A percentile compares a stretch with the other conserved stretches of the same genome.
These are phyloP conservation scores for Dryobota labecula DNA, from an alignment of 2,888 invertebrate genomes.

Conservation along the genomic window DNA sequence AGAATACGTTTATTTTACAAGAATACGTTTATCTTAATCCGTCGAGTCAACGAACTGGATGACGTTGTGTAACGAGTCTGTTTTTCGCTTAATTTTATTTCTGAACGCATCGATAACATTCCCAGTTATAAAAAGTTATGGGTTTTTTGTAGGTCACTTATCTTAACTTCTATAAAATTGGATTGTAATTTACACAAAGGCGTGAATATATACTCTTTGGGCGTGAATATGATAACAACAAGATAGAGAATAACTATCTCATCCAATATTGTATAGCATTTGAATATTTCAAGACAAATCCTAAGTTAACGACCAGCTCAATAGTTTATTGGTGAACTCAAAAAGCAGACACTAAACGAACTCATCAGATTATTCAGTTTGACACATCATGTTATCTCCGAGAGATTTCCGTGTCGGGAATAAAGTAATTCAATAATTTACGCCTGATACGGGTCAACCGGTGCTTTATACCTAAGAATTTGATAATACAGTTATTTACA, in stretches of 20 bases:
- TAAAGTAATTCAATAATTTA: constrained; percentile 71
- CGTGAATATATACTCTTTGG: neutral
- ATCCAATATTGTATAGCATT: neutral
- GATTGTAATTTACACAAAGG: neutral
- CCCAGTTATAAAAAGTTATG: neutral
- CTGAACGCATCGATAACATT: constrained; percentile 40
- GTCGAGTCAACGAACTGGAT: too few relatives aligned
- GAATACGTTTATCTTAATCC: neutral
- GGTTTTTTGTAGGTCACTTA: constrained; percentile 42
- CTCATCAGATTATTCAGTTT: constrained; percentile 71
- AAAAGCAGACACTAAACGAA: constrained; percentile 45
- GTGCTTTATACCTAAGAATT: constrained; percentile 62
- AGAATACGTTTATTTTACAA: neutral
- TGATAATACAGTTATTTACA: constrained; percentile 65
- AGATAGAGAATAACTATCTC: neutral
- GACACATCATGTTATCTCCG: constrained; percentile 77
- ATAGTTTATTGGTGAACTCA: neutral
- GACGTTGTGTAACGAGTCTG: neutral
- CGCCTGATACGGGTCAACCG: constrained; percentile 65
- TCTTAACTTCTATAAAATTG: neutral
- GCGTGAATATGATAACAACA: neutral
- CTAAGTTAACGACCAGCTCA: neutral
- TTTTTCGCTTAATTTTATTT: constrained; percentile 33
- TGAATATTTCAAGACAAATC: neutral
- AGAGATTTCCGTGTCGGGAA: constrained; percentile 70